These are phyloP conservation scores for Mallotus villosus DNA, from an alignment of 2,797 vertebrate genomes.

Conservation along the genomic window DNA sequence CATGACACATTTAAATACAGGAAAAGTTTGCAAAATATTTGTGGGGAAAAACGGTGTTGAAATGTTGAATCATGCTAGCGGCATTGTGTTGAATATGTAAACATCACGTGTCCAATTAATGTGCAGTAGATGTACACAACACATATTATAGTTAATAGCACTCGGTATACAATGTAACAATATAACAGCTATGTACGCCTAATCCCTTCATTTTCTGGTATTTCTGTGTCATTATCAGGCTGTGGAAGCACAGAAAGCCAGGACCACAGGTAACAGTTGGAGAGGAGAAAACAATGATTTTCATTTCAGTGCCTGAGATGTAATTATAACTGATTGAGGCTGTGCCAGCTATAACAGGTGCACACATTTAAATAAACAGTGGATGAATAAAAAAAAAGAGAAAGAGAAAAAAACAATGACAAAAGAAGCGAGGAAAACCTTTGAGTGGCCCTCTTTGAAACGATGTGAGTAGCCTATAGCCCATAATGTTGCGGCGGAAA, in stretches of 20 bases:
- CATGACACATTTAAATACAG: too few relatives aligned
- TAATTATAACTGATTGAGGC: conserved; percentile 40
- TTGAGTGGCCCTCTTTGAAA: neutral
- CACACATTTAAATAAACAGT: conserved; percentile 10
- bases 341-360: conserved; percentile 19
- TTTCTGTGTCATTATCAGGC: neutral
- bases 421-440: conserved; percentile 7
- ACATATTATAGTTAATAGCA: too few relatives aligned
- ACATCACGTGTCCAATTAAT: too few relatives aligned
- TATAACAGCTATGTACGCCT: neutral
- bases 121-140: too few relatives aligned
- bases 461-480: neutral
- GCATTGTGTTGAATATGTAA: too few relatives aligned
- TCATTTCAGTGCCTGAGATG: conserved; percentile 35
- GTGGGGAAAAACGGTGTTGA: too few relatives aligned
- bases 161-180: too few relatives aligned
- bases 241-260: neutral
- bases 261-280: conserved; percentile 11
- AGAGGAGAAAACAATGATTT: conserved; percentile 32
- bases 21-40: too few relatives aligned
- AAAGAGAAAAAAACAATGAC: neutral
- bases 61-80: too few relatives aligned
- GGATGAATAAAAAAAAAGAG: conserved; percentile 6
- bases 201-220: neutral
- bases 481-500: neutral